Conservation (phyloP, 1,140 invertebrate species). For the Aphaenogaster rudis region DNA sequence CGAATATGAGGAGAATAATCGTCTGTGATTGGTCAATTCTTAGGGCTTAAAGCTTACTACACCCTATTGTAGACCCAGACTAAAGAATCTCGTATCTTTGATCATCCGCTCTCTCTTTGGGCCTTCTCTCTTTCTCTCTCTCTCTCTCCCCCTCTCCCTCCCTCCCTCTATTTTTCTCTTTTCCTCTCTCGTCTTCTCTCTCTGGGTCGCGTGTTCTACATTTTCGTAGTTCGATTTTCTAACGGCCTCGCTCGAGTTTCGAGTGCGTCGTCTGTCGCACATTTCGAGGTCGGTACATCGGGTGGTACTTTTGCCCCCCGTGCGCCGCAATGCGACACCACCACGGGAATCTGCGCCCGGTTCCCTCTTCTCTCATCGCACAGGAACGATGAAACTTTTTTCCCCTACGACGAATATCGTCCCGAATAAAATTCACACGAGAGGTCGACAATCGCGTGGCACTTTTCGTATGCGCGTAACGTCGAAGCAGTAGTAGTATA, state of each 20-base stretch:
- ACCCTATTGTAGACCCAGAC: too few species aligned
- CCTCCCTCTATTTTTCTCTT: background rate
- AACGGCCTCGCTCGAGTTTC: conserved; percentile 75
- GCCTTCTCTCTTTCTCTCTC: background rate
- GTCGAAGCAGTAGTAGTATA: background rate
- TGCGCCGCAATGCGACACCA: conserved; percentile 77
- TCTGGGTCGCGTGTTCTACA: conserved; percentile 57
- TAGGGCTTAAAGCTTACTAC: too few species aligned
- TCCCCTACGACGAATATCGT: conserved; percentile 24
- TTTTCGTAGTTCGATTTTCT: conserved; percentile 74
- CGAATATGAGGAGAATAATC: too few species aligned
- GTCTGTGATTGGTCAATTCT: too few species aligned
- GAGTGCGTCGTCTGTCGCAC: conserved; percentile 75
- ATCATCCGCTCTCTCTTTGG: conserved; percentile 13
- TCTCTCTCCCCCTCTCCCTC: background rate
- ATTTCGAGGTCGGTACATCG: conserved; percentile 78
- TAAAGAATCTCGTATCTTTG: conserved; percentile 25
- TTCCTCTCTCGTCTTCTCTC: background rate
- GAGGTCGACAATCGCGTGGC: background rate
- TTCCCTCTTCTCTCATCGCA: conserved; percentile 62
- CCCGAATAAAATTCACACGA: background rate
- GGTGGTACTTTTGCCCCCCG: conserved; percentile 72
- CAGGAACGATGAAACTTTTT: conserved; percentile 36
- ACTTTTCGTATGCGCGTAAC: conserved; percentile 4
- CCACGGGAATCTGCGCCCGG: conserved; percentile 65